phyloP scores from a whole-genome alignment of 1,140 invertebrate genomes.

The Ceratoteleas bidentatus region DNA sequence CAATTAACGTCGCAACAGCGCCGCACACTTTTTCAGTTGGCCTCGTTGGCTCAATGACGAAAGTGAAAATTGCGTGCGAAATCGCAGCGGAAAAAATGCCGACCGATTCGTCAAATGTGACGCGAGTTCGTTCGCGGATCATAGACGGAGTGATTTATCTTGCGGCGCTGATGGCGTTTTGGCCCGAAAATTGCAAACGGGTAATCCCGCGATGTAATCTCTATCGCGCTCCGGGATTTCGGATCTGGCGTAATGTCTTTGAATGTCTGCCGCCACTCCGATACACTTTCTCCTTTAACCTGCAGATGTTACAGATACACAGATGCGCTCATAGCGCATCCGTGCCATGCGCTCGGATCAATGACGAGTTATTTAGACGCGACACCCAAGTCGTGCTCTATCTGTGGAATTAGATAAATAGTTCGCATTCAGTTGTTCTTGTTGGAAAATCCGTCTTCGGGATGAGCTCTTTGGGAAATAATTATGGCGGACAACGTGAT shows the following conservation, averaged over 20 bases:
- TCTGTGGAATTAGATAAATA: constrained; percentile 53
- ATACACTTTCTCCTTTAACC: constrained; percentile 44
- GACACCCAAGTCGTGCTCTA: constrained; percentile 26
- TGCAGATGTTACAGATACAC: constrained; percentile 13
- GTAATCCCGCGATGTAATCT: constrained; percentile 1
- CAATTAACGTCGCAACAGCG: background rate
- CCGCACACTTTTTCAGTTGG: background rate
- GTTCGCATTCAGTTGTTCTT: constrained; percentile 45
- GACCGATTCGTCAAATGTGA: background rate
- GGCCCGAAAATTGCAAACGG: background rate
- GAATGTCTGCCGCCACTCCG: constrained; percentile 29
- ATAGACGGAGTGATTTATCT: background rate
- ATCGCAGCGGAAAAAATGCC: background rate
- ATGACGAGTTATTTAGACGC: constrained; percentile 50
- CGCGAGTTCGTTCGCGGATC: background rate
- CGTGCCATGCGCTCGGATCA: constrained; percentile 40
- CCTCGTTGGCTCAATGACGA: background rate
- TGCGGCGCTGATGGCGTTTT: background rate
- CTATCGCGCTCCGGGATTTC: background rate
- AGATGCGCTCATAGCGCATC: constrained; percentile 21
- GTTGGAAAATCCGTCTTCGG: constrained; percentile 29
- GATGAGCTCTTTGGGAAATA: constrained; percentile 18
- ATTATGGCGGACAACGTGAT: constrained; percentile 7
- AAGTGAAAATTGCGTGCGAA: background rate
- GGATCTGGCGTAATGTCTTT: constrained; percentile 27